A percentile compares a stretch with the other conserved stretches of the same genome.
These are phyloP conservation scores for Andrena camellia DNA, from an alignment of 2,888 invertebrate species.

Conservation along the genomic window DNA sequence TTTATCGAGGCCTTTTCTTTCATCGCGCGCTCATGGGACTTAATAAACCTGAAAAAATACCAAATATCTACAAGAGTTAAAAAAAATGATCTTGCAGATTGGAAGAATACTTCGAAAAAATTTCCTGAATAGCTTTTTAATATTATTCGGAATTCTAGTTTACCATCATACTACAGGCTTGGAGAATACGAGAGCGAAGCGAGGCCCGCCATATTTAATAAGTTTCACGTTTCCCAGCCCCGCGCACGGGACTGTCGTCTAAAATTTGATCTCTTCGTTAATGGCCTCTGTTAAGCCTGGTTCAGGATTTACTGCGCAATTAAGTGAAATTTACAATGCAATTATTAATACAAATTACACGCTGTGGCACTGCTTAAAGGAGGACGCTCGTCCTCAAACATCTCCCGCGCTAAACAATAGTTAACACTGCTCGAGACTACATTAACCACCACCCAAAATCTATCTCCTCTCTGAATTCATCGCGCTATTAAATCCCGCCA, in stretches of 20 bases:
- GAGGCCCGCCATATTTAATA: constrained; percentile 17
- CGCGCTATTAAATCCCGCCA: no score
- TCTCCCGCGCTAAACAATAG: neutral
- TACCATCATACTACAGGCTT: neutral
- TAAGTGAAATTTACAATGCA: constrained; percentile 45
- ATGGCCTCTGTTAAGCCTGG: constrained; percentile 27
- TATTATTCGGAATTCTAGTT: no score
- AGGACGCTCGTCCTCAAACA: neutral
- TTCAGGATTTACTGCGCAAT: constrained; percentile 48
- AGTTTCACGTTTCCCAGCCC: constrained; percentile 29
- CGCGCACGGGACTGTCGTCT: constrained; percentile 5
- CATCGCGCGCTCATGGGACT: no score
- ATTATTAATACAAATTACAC: constrained; percentile 51
- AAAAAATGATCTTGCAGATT: no score
- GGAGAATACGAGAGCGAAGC: neutral
- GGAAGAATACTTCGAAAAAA: no score
- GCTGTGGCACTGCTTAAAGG: constrained; percentile 10
- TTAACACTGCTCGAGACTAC: no score
- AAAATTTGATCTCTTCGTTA: constrained; percentile 59
- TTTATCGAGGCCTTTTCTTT: neutral
- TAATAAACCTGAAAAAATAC: no score
- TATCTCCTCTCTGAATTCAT: neutral
- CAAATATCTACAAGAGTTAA: no score
- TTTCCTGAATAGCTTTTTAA: no score
- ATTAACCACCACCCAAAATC: neutral